Evolutionary conservation across 2,888 invertebrate genomes (phyloP).

Genomic region (Automeris io): DNA sequence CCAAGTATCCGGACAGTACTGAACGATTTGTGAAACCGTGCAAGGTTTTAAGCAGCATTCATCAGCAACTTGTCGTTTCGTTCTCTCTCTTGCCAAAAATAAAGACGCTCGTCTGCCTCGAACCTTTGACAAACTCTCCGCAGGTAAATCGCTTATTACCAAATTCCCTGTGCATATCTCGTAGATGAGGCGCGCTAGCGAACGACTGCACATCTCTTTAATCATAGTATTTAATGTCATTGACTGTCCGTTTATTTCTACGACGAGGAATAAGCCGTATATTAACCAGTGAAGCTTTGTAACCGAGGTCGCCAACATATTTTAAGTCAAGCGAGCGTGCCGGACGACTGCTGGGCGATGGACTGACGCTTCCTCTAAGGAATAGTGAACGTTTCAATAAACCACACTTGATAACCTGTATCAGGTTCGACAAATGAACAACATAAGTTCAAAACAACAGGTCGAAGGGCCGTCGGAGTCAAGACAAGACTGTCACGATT

Average conservation of each 20-base stretch:
- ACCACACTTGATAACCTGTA: constrained; percentile 69
- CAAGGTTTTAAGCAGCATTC: constrained; percentile 54
- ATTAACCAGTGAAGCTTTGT: constrained; percentile 34
- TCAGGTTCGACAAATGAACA: constrained; percentile 58
- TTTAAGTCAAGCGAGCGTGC: constrained; percentile 27
- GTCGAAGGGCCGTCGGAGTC: constrained; percentile 45
- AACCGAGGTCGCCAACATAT: constrained; percentile 38
- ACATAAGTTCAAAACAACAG: constrained; percentile 71
- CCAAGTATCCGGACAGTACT: constrained; percentile 61
- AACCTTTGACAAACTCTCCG: constrained; percentile 28
- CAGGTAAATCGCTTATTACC: constrained; percentile 31
- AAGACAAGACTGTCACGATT: constrained; percentile 49
- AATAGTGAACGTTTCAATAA: constrained; percentile 50
- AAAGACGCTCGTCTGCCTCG: constrained; percentile 44
- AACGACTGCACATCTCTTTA: constrained; percentile 42
- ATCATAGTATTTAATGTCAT: constrained; percentile 39
- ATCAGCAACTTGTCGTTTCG: constrained; percentile 43
- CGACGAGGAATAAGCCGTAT: constrained; percentile 34
- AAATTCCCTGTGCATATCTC: constrained; percentile 44
- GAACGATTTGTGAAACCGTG: constrained; percentile 46
- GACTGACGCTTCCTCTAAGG: constrained; percentile 62
- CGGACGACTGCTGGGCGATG: constrained; percentile 31
- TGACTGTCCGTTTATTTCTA: constrained; percentile 31
- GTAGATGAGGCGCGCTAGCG: constrained; percentile 37
- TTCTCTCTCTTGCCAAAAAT: constrained; percentile 33